Conservation (phyloP, 2,888 invertebrate species). For the Andrena bucephala region DNA sequence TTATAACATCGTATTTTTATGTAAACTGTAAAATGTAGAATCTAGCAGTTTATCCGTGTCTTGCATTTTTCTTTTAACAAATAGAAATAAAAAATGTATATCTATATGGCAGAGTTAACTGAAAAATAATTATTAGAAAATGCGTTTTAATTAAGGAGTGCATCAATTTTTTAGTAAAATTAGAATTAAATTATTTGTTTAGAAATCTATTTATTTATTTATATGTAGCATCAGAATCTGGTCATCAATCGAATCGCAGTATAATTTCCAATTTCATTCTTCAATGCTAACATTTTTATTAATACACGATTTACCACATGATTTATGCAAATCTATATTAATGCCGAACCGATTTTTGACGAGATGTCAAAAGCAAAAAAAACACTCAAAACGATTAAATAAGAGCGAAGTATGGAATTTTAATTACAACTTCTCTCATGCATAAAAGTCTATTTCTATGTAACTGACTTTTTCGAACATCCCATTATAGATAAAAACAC, state of each 20-base stretch:
- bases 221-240: background rate
- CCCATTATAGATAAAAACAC: background rate
- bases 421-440: background rate
- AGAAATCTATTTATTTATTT: background rate
- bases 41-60: too few species aligned
- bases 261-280: background rate
- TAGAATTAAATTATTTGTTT: background rate
- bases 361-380: background rate
- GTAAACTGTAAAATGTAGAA: too few species aligned
- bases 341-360: background rate
- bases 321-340: background rate
- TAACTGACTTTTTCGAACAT: background rate
- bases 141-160: too few species aligned
- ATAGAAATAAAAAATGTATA: background rate
- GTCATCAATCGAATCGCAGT: background rate
- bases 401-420: background rate
- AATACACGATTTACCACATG: background rate
- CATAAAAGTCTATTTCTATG: background rate
- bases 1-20: background rate
- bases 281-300: background rate
- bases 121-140: background rate
- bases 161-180: background rate
- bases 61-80: background rate
- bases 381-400: conserved; percentile 9
- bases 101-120: background rate